phyloP scores from a whole-genome alignment of 2,888 invertebrate species.

The Drosophila mimica region DNA sequence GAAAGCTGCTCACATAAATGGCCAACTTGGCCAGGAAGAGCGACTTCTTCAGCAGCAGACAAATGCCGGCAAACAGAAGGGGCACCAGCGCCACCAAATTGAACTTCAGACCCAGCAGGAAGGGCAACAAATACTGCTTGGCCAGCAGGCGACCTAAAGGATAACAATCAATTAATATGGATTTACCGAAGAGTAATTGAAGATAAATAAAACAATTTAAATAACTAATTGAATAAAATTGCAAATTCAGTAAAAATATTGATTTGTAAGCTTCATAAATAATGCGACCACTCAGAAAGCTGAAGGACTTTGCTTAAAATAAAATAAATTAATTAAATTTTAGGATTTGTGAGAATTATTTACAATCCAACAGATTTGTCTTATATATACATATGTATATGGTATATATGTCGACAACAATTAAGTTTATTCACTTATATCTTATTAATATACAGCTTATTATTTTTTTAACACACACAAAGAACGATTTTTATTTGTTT shows the following conservation, averaged over 20 bases:
- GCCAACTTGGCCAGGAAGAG: constrained; percentile 91
- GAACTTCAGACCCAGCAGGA: constrained; percentile 92
- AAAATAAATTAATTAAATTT: background rate
- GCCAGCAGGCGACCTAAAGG: constrained; percentile 89
- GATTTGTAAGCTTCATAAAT: background rate
- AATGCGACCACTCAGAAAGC: background rate
- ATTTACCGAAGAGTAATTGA: background rate
- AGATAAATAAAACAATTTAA: background rate
- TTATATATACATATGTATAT: background rate
- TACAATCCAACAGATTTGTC: background rate
- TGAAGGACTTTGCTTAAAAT: background rate
- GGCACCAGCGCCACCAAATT: constrained; percentile 91
- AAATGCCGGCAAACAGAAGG: constrained; percentile 89
- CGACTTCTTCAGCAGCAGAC: constrained; percentile 91
- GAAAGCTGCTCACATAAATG: constrained; percentile 89
- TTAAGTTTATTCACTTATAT: background rate
- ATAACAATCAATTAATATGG: background rate
- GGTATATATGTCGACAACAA: background rate
- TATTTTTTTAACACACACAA: background rate
- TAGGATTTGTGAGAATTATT: background rate
- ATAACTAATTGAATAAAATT: background rate
- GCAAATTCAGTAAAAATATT: background rate
- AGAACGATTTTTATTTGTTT: background rate
- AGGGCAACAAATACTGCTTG: constrained; percentile 90
- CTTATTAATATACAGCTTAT: background rate